A percentile compares a stretch with the other conserved stretches of the same genome.
These are phyloP conservation scores for Notodonta dromedarius DNA, from an alignment of 2,888 invertebrate species.

Conservation along the genomic window DNA sequence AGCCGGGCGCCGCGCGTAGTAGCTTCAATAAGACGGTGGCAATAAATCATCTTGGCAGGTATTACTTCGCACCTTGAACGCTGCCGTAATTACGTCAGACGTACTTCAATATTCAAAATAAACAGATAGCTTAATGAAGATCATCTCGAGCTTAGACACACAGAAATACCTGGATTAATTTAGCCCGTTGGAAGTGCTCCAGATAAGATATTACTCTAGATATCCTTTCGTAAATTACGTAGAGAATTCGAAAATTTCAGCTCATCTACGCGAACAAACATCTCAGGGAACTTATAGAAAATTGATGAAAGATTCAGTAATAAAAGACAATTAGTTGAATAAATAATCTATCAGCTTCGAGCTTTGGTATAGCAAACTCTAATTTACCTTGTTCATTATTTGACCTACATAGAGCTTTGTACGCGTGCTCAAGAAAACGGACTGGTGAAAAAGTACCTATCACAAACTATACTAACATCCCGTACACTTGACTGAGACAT, in stretches of 20 bases:
- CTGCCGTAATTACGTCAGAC: slow-evolving; percentile 59
- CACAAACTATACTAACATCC: too few species aligned
- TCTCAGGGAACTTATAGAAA: neutral
- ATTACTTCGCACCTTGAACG: slow-evolving; percentile 72
- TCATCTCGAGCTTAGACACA: slow-evolving; percentile 14
- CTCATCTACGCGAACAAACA: neutral
- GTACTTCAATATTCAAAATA: slow-evolving; percentile 54
- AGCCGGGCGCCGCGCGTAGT: slow-evolving; percentile 29
- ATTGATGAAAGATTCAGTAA: neutral
- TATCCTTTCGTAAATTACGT: neutral
- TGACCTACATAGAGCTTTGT: too few species aligned
- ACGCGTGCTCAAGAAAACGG: too few species aligned
- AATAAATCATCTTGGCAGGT: slow-evolving; percentile 81
- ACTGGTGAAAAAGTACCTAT: too few species aligned
- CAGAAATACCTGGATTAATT: slow-evolving; percentile 8
- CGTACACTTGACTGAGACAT: too few species aligned
- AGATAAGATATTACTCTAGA: slow-evolving; percentile 4
- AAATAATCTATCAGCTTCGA: neutral
- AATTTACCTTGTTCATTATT: neutral
- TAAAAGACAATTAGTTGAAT: neutral
- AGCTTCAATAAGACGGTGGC: slow-evolving; percentile 62
- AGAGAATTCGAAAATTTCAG: neutral
- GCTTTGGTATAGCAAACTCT: neutral
- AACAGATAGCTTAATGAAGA: slow-evolving; percentile 42
- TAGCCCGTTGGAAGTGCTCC: slow-evolving; percentile 3